Percentiles rank a stretch among this genome's conserved stretches.
Conservation (phyloP, 2,797 vertebrate species). For the Malurus splendens region DNA sequence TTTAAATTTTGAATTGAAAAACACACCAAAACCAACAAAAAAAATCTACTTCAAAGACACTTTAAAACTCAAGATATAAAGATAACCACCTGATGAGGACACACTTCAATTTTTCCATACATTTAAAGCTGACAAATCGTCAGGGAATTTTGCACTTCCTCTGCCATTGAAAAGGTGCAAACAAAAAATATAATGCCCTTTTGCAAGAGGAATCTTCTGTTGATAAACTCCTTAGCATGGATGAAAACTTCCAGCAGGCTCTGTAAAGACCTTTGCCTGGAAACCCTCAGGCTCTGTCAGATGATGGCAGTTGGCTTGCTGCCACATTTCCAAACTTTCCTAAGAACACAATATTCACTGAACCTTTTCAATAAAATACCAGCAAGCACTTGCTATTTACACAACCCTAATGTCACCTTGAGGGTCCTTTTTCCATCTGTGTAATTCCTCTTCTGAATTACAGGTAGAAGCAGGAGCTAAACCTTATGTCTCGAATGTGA, state of each 20-base stretch:
- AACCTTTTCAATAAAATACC: background rate
- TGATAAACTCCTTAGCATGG: background rate
- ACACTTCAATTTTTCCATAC: background rate
- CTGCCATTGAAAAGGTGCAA: background rate
- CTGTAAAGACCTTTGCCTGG: background rate
- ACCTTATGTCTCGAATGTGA: background rate
- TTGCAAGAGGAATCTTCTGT: background rate
- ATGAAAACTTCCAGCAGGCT: background rate
- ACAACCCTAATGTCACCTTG: background rate
- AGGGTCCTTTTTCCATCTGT: background rate
- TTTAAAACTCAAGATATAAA: background rate
- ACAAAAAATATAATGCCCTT: background rate
- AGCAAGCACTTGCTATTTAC: background rate
- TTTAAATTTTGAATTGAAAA: background rate
- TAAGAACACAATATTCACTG: background rate
- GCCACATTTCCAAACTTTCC: background rate
- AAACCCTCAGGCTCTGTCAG: background rate
- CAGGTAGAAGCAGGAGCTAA: background rate
- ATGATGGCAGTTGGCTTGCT: background rate
- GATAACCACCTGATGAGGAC: background rate
- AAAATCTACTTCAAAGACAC: background rate
- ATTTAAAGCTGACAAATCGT: background rate
- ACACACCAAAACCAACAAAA: background rate
- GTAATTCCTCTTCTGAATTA: background rate
- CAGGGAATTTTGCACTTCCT: background rate